Conservation (phyloP, 1,140 invertebrate species). For the Steinernema khuongi region DNA sequence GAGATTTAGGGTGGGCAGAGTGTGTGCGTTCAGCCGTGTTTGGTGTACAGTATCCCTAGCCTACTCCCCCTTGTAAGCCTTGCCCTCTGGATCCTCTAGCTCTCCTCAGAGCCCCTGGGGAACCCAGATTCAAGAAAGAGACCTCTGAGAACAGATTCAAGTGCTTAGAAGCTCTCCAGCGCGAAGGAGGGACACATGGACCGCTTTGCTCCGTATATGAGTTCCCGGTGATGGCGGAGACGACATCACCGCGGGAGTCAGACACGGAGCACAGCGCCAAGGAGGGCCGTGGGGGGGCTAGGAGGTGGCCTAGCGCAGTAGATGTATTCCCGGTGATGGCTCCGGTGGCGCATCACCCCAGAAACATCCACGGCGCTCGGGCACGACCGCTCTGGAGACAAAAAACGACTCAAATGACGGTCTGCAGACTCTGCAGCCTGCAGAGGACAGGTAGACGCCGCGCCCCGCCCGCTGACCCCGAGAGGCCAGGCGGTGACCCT, state of each 20-base stretch:
- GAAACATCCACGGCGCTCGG: not conserved
- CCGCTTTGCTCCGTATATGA: not conserved
- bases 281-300: not conserved
- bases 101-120: no score
- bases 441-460: not conserved
- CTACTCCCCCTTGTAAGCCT: no score
- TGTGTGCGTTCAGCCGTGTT: no score
- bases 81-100: no score
- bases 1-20: no score
- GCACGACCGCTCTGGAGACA: not conserved
- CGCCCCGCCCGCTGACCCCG: not conserved
- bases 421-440: not conserved
- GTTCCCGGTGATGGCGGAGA: not conserved
- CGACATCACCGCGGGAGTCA: not conserved
- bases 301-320: not conserved
- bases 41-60: no score
- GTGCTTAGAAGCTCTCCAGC: no score
- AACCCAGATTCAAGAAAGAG: no score
- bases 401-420: not conserved
- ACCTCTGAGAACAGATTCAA: no score
- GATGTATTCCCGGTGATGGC: slow-evolving; percentile 8
- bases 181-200: not conserved
- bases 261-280: not conserved
- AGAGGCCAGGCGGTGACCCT: no score
- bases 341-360: not conserved